Evolutionary conservation across 30 jellyfish, hydroid and myxozoan genomes (phyloP).

Genomic region (Cassiopea andromeda): DNA sequence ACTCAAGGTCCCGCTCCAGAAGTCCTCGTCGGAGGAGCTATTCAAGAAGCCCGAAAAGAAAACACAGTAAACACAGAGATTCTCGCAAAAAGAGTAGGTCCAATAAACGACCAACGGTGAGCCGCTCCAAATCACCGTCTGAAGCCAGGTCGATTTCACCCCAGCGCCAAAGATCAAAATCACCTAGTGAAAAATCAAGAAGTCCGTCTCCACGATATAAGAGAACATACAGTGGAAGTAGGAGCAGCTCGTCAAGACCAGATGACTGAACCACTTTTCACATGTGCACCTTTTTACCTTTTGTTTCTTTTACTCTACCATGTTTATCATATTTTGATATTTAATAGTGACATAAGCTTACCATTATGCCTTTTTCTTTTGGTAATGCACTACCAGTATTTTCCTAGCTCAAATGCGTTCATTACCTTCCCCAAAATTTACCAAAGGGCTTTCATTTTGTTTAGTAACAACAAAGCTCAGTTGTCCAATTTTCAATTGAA

Average conservation of each 20-base stretch:
- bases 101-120: slow-evolving; percentile 21
- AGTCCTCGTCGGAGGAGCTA: slow-evolving; percentile 69
- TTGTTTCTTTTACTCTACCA: not conserved
- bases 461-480: too few relatives aligned
- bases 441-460: too few relatives aligned
- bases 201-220: slow-evolving; percentile 37
- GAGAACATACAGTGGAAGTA: slow-evolving; percentile 40
- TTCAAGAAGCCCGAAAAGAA: slow-evolving; percentile 60
- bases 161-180: slow-evolving; percentile 14
- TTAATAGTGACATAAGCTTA: too few relatives aligned
- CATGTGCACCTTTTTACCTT: not conserved
- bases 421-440: too few relatives aligned
- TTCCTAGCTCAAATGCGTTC: too few relatives aligned
- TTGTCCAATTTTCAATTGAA: too few relatives aligned
- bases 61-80: slow-evolving; percentile 19
- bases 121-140: slow-evolving; percentile 63
- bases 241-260: slow-evolving; percentile 40
- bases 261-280: not conserved
- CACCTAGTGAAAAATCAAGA: slow-evolving; percentile 44
- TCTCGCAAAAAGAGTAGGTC: slow-evolving; percentile 5
- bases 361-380: too few relatives aligned
- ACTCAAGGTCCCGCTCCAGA: slow-evolving; percentile 70
- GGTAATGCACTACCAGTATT: too few relatives aligned
- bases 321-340: too few relatives aligned
- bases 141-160: slow-evolving; percentile 35